A percentile compares a stretch with the other conserved stretches of the same genome.
These are phyloP conservation scores for Alouatta palliata DNA, from an alignment of 2,113 vertebrate species.

Conservation along the genomic window DNA sequence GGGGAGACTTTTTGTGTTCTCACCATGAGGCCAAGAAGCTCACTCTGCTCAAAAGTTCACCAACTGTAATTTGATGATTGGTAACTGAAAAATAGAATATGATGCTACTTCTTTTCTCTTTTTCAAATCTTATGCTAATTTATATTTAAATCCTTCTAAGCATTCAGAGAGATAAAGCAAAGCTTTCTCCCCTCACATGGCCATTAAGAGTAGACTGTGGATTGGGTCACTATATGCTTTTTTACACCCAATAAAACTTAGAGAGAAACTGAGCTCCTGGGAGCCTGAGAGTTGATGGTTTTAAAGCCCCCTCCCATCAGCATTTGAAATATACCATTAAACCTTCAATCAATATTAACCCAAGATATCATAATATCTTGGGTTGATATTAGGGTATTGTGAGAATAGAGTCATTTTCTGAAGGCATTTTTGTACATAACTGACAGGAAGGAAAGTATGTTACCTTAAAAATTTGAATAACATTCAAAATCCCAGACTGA, in stretches of 20 bases:
- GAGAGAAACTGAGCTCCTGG: not conserved
- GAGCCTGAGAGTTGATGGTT: not conserved
- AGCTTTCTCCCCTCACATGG: not conserved
- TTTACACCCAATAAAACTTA: not conserved
- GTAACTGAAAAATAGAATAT: not conserved
- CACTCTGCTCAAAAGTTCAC: not conserved
- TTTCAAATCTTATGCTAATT: not conserved
- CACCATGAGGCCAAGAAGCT: not conserved
- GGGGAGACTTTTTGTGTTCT: not conserved
- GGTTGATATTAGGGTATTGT: not conserved
- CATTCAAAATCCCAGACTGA: conserved; percentile 9
- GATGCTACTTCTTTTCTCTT: not conserved
- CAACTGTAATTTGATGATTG: not conserved
- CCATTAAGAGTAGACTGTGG: not conserved
- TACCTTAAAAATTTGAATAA: not conserved
- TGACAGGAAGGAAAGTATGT: not conserved
- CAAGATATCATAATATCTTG: not conserved
- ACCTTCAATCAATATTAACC: not conserved
- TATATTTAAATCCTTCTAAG: not conserved
- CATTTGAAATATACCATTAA: conserved; percentile 22
- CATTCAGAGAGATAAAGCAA: not conserved
- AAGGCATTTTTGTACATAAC: not conserved
- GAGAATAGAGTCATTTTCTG: conserved; percentile 28
- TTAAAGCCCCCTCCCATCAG: not conserved
- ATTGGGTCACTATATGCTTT: not conserved